phyloP scores from a whole-genome alignment of 1,140 invertebrate genomes.

The Akabosia matsudoensis region DNA sequence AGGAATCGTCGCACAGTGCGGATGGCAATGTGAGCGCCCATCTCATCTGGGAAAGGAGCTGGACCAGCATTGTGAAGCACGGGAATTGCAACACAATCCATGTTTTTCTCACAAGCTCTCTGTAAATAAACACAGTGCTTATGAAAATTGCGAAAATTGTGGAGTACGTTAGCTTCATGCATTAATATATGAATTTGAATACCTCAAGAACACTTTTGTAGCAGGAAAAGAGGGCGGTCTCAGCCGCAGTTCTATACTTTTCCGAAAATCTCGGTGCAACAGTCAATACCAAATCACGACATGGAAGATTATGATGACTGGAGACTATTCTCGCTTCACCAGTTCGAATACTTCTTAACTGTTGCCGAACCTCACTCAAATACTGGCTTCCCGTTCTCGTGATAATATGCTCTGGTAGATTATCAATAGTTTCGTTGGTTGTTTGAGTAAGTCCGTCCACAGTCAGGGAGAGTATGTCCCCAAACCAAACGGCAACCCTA shows the following conservation, averaged over 20 bases:
- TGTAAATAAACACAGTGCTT: constrained; percentile 17
- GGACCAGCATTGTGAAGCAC: constrained; percentile 32
- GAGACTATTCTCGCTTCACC: constrained; percentile 39
- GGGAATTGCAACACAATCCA: constrained; percentile 41
- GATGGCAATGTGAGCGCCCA: constrained; percentile 42
- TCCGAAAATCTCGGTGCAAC: constrained; percentile 42
- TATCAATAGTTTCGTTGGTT: constrained; percentile 41
- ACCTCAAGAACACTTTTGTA: constrained; percentile 46
- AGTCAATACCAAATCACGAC: constrained; percentile 42
- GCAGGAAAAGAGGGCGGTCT: constrained; percentile 44
- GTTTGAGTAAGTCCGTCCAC: constrained; percentile 44
- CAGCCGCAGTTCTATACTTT: constrained; percentile 35
- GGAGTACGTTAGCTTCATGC: background rate
- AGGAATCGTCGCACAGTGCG: constrained; percentile 44
- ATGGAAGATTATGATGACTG: constrained; percentile 44
- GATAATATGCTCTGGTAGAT: constrained; percentile 29
- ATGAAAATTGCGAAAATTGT: background rate
- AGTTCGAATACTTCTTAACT: constrained; percentile 42
- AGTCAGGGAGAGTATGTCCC: constrained; percentile 34
- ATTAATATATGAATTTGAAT: background rate
- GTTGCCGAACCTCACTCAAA: constrained; percentile 29
- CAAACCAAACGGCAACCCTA: constrained; percentile 43
- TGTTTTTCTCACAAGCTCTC: constrained; percentile 41
- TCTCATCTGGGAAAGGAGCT: constrained; percentile 39
- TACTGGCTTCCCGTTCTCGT: constrained; percentile 38